Base-by-base conservation (phyloP, 35 echinoderm and acorn worm species). In the Apostichopus californicus region DNA sequence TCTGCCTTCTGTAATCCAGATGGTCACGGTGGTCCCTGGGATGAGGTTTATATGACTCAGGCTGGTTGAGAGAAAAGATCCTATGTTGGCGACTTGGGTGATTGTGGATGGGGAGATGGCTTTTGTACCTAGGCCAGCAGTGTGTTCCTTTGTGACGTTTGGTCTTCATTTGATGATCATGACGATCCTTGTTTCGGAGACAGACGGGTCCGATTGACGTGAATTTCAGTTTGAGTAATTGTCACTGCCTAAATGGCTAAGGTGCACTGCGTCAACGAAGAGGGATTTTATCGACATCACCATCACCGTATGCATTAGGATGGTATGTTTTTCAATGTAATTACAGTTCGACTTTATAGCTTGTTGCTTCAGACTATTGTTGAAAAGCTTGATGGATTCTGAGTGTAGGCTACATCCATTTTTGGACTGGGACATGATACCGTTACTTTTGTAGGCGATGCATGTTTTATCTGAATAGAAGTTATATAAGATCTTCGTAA, bases 351-450 rank as follows among this genome's bases (percentile, higher is more conserved):
- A 80, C 12, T 80, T 53, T 80, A 25, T 26, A 80, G 78, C 78
- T 80, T 34, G 78, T 5, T 80, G n/a, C 78, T 80, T 80, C 52
- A 80, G 78, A 80, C 78, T 80, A 53, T 80, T 80, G 34, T 26
- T 80, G n/a, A 80, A 46, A 7, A 25, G n/a, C 21, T 25, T 80
- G 34, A 80, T 26, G 13, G 78, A 25, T 25, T 80, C 78, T 18
- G n/a, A 34, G 78, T 80, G 26, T 25, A 25, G 25, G 25, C 25
- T 18, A 0, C 34, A 26, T 80, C 78, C 24, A 80, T 34, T 26
- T 21, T 23, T 34, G 78, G 78, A 26, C 78, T 55, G 12, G 78
- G 78, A 25, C 78, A 46, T 26, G 1, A 80, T 80, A 26, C 34
- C 28, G 34, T 26, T 25, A 80, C 78, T 52, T 80, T 80, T 80